Evolutionary conservation across 1,140 invertebrate genomes (phyloP).

Genomic region (Lamellibrachia luymesi): DNA sequence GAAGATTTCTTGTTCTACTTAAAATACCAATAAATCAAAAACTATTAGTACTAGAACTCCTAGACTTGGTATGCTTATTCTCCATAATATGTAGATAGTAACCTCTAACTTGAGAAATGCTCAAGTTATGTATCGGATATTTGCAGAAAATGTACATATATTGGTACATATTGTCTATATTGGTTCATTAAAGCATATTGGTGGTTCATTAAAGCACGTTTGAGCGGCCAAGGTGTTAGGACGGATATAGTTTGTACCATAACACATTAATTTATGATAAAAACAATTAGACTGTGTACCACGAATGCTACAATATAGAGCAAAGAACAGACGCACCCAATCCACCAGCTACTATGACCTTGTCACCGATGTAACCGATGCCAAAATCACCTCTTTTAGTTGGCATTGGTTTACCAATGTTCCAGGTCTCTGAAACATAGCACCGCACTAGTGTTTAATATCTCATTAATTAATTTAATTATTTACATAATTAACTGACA

Average conservation of each 20-base stretch:
- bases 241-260: too few species aligned
- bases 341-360: conserved; percentile 51
- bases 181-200: too few species aligned
- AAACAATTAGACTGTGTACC: background rate
- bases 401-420: conserved; percentile 39
- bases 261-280: background rate
- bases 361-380: conserved; percentile 40
- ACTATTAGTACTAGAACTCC: too few species aligned
- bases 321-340: background rate
- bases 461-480: background rate
- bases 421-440: conserved; percentile 45
- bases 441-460: background rate
- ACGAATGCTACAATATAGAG: too few species aligned
- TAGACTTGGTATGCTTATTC: background rate
- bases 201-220: too few species aligned
- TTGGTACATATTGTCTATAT: too few species aligned
- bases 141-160: too few species aligned
- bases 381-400: conserved; percentile 52
- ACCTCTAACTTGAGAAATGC: too few species aligned
- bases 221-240: too few species aligned
- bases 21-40: too few species aligned
- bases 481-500: background rate
- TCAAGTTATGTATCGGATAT: too few species aligned
- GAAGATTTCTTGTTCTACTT: too few species aligned
- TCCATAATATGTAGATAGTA: background rate